phyloP scores from a whole-genome alignment of 2,113 vertebrate genomes.

The Pachycephala philippinensis region DNA sequence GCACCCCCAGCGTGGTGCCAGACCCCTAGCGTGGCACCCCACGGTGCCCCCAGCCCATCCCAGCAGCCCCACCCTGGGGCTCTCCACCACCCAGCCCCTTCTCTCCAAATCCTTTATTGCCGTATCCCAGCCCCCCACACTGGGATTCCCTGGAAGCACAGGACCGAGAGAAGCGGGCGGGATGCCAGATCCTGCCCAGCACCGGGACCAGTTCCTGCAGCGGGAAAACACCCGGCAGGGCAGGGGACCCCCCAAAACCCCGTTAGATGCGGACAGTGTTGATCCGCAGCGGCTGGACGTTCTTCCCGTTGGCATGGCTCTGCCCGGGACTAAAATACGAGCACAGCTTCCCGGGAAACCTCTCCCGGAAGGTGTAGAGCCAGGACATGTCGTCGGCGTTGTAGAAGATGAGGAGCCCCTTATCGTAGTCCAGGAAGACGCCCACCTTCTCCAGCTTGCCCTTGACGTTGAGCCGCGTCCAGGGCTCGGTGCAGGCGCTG shows the following conservation, averaged over 20 bases:
- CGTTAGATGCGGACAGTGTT: constrained; percentile 90
- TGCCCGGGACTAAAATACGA: constrained; percentile 97
- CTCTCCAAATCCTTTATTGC: constrained; percentile 49
- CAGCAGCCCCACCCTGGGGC: background rate
- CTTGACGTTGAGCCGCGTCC: constrained; percentile 95
- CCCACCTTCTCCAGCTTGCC: constrained; percentile 97
- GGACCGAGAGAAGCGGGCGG: background rate
- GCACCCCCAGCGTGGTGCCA: background rate
- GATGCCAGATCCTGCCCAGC: background rate
- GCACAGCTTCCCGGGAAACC: constrained; percentile 88
- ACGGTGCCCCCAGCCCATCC: background rate
- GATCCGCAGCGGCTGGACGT: constrained; percentile 93
- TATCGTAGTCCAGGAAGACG: constrained; percentile 94
- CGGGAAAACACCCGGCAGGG: accelerated
- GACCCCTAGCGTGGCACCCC: background rate
- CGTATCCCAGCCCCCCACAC: background rate
- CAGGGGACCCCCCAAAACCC: background rate
- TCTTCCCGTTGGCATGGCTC: constrained; percentile 97
- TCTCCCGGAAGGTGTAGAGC: constrained; percentile 96
- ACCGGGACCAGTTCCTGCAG: background rate
- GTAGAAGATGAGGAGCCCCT: constrained; percentile 97
- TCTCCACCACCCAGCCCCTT: constrained; percentile 16
- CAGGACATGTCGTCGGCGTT: constrained; percentile 98
- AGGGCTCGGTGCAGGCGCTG: constrained; percentile 97
- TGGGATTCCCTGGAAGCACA: background rate